Base-by-base conservation (phyloP, 2,888 invertebrate genomes). In the Andrena minutula region DNA sequence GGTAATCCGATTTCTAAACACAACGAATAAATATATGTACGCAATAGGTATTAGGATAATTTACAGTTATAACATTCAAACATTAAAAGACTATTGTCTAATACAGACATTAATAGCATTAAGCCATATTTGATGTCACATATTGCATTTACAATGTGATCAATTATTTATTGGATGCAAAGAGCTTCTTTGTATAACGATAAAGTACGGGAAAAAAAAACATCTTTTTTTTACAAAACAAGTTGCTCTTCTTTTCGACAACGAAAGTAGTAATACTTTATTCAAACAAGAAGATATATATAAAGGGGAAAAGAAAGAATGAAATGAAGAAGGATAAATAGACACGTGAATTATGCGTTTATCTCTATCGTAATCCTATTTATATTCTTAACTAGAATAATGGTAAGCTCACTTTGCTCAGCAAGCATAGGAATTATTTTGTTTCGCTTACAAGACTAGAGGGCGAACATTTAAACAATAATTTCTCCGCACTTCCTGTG, bases 371-470 rank as follows among this genome's bases (percentile, higher is more conserved):
- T 60, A 7, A 65, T 8, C 20, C 2, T 58, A 41, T 41, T 56
- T 49, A 65, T 74, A 32, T 26, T 68, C 68, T 28, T 60, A 75
- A 30, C 0, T 69, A 53, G 35, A 60, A 74, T 51, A 78, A 75
- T 56, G 47, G 58, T 73, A 66, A 63, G 10, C 41, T 73, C 23
- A n/a, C 12, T 16, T 74, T 47, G 35, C 4, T 47, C 10, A n/a
- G 8, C 47, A 41, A 69, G n/a, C 20, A 68, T 73, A 73, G 65
- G 65, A 83, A 75, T 83, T 73, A 64, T 12, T 71, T 65, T 66
- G 20, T 58, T 74, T 72, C n/a, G n/a, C 20, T 78, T 83, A 69
- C 30, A 47, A 60, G 63, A 73, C 53, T 79, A 88, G 64, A 78
- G 2, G 64, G 63, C 47, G 58, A 66, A 58, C 12, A 61, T 58